These are phyloP conservation scores for Poecile montanus DNA, from an alignment of 2,797 vertebrate genomes.

Conservation along the genomic window DNA sequence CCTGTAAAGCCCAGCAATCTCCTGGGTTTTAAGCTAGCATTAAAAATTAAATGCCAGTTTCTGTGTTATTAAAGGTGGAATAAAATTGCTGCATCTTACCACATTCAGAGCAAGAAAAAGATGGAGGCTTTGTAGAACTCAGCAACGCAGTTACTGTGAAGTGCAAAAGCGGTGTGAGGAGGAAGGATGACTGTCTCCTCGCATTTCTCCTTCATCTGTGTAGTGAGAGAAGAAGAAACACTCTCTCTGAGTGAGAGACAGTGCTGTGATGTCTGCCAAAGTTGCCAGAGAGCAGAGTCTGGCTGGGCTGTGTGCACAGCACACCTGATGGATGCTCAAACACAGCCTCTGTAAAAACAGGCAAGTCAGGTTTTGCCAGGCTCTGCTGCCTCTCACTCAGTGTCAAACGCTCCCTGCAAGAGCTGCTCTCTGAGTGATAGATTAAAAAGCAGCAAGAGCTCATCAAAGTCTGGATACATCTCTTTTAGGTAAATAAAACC, in stretches of 20 bases:
- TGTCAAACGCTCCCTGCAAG: neutral
- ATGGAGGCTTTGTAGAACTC: neutral
- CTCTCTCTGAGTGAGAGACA: neutral
- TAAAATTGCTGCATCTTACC: neutral
- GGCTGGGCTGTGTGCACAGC: neutral
- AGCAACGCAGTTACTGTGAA: neutral
- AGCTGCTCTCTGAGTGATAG: neutral
- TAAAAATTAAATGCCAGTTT: slow-evolving; percentile 37
- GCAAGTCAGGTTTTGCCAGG: neutral
- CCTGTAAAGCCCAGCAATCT: neutral
- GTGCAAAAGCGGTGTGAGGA: neutral
- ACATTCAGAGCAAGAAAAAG: neutral
- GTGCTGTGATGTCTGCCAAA: neutral
- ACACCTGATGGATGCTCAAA: neutral
- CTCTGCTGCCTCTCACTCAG: neutral
- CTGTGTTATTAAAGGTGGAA: neutral
- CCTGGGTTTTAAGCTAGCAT: slow-evolving; percentile 1
- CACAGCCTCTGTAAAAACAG: neutral
- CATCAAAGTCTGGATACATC: neutral
- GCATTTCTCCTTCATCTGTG: neutral
- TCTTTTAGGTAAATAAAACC: neutral
- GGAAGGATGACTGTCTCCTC: neutral
- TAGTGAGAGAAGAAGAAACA: neutral
- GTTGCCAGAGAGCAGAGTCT: neutral
- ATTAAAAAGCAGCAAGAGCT: slow-evolving; percentile 18